phyloP scores from a whole-genome alignment of 1,140 invertebrate species.

The Lordiphosa clarofinis region DNA sequence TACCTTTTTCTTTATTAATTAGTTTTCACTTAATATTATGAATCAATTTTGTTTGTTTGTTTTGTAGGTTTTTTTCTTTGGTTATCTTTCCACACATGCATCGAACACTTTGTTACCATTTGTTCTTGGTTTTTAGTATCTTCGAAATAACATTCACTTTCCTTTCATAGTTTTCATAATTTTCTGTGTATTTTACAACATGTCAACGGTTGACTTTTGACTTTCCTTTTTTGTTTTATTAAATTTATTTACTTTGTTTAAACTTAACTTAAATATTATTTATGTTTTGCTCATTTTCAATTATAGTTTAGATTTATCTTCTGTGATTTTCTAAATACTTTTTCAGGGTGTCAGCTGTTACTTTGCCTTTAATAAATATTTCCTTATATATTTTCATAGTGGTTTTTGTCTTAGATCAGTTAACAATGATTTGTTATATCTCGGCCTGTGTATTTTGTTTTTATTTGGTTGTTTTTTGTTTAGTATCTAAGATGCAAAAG shows the following conservation, averaged over 20 bases:
- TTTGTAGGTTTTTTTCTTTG: conserved; percentile 62
- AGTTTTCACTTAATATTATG: conserved; percentile 71
- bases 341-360: conserved; percentile 31
- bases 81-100: conserved; percentile 54
- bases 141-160: conserved; percentile 61
- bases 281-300: conserved; percentile 39
- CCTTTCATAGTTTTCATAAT: conserved; percentile 35
- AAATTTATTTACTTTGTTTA: conserved; percentile 61
- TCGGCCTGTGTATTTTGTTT: conserved; percentile 23
- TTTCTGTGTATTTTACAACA: conserved; percentile 66
- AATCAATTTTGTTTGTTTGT: conserved; percentile 69
- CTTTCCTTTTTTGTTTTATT: conserved; percentile 64
- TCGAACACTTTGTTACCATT: conserved; percentile 47
- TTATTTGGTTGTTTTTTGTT: conserved; percentile 32
- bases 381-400: conserved; percentile 41
- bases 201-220: conserved; percentile 77
- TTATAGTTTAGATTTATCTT: conserved; percentile 35
- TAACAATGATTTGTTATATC: conserved; percentile 45
- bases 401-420: conserved; percentile 59
- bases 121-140: conserved; percentile 53
- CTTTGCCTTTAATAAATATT: conserved; percentile 45
- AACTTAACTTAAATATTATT: conserved; percentile 73
- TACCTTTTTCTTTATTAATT: conserved; percentile 76
- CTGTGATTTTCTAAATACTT: conserved; percentile 52
- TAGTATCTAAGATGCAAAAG: conserved; percentile 72